These are phyloP conservation scores for Cheilosia grossa DNA, from an alignment of 2,888 invertebrate genomes.

Conservation along the genomic window DNA sequence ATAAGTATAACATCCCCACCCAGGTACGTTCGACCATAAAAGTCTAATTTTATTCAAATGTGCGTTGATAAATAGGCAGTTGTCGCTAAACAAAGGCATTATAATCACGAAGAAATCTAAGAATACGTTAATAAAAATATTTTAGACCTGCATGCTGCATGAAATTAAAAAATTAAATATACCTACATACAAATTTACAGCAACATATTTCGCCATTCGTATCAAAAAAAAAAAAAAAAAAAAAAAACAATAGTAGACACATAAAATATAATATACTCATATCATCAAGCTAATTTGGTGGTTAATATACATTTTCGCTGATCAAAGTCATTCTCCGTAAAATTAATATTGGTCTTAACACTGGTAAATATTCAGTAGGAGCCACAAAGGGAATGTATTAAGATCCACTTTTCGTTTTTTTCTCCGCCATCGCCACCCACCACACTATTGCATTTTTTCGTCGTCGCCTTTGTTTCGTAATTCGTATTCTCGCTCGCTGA, in stretches of 20 bases:
- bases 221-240: too few species aligned
- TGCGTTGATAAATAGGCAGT: background rate
- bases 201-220: background rate
- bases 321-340: too few species aligned
- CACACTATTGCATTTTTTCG: background rate
- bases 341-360: too few species aligned
- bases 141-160: conserved; percentile 5
- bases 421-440: too few species aligned
- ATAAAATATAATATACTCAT: too few species aligned
- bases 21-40: background rate
- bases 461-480: background rate
- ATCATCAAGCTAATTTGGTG: too few species aligned
- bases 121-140: background rate
- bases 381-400: too few species aligned
- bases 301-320: too few species aligned
- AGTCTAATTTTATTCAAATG: background rate
- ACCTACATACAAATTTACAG: background rate
- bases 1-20: conserved; percentile 10
- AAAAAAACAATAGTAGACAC: too few species aligned
- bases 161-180: background rate
- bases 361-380: too few species aligned
- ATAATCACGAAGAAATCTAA: background rate
- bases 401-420: too few species aligned
- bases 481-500: background rate
- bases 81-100: too few species aligned